These are phyloP conservation scores for Metaphire vulgaris DNA, from an alignment of 1,140 invertebrate genomes.

Conservation along the genomic window DNA sequence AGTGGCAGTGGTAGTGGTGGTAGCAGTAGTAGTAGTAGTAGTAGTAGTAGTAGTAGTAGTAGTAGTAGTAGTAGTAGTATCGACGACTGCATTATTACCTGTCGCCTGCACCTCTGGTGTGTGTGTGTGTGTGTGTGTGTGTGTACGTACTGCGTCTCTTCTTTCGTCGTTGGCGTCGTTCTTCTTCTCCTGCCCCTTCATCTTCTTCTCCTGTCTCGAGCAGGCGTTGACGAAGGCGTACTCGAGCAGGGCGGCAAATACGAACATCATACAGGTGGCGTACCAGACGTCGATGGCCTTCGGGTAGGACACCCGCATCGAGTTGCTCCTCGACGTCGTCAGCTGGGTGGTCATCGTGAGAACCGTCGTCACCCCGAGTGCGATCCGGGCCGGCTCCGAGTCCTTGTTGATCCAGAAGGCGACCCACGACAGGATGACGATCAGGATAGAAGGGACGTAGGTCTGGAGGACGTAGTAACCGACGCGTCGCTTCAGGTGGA, in stretches of 20 bases:
- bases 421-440: slow-evolving; percentile 22
- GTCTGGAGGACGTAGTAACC: slow-evolving; percentile 11
- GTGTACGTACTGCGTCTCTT: not conserved
- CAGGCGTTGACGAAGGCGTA: slow-evolving; percentile 73
- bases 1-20: too few relatives aligned
- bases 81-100: too few relatives aligned
- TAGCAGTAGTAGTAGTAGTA: too few relatives aligned
- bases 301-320: slow-evolving; percentile 51
- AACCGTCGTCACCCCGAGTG: slow-evolving; percentile 54
- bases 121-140: too few relatives aligned
- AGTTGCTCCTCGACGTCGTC: slow-evolving; percentile 16
- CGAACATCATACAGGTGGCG: slow-evolving; percentile 84
- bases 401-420: slow-evolving; percentile 71
- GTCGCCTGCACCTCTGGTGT: too few relatives aligned
- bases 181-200: slow-evolving; percentile 8
- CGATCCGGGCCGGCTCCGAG: slow-evolving; percentile 6
- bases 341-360: slow-evolving; percentile 27
- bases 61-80: too few relatives aligned
- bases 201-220: slow-evolving; percentile 19
- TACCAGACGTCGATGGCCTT: slow-evolving; percentile 90
- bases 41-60: too few relatives aligned
- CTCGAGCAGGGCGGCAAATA: slow-evolving; percentile 85
- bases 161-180: not conserved
- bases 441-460: slow-evolving; percentile 5
- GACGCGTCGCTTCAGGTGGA: slow-evolving; percentile 8